Conservation (phyloP, 2,888 invertebrate genomes). For the Polyploca ridens region DNA sequence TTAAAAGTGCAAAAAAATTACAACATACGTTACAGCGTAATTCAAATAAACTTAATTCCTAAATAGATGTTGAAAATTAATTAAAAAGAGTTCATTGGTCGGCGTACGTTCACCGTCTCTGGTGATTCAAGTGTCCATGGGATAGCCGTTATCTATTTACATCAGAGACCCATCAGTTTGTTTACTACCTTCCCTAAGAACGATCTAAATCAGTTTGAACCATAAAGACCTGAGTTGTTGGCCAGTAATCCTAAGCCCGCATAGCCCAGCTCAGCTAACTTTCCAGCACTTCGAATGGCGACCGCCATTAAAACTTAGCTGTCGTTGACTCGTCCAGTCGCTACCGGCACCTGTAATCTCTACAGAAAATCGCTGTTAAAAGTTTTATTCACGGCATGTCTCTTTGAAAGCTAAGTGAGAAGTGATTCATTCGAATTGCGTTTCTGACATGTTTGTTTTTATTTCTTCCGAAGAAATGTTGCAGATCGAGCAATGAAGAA, state of each 20-base stretch:
- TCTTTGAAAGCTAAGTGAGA: neutral
- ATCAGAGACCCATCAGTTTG: neutral
- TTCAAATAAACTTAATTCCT: too few species aligned
- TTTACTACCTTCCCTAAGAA: neutral
- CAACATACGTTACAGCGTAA: too few species aligned
- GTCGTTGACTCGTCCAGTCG: conserved; percentile 30
- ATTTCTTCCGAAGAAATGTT: too few species aligned
- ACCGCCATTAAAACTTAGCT: conserved; percentile 66
- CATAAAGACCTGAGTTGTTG: neutral
- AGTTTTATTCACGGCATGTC: conserved; percentile 31
- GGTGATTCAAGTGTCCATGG: too few species aligned
- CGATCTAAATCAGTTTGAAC: neutral
- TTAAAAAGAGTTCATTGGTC: too few species aligned
- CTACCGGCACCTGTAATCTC: conserved; percentile 41
- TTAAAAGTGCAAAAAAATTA: too few species aligned
- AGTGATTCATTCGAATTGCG: neutral
- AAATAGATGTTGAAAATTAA: too few species aligned
- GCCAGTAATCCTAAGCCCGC: neutral
- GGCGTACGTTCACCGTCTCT: neutral
- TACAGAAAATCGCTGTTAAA: conserved; percentile 48
- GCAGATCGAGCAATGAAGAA: too few species aligned
- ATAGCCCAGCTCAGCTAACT: conserved; percentile 17
- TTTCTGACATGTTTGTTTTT: neutral
- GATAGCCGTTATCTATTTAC: neutral
- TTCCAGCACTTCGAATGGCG: conserved; percentile 48